Percentiles rank a stretch among this genome's conserved stretches.
phyloP scores from a whole-genome alignment of 2,113 vertebrate genomes.

The Pycnonotus jocosus region DNA sequence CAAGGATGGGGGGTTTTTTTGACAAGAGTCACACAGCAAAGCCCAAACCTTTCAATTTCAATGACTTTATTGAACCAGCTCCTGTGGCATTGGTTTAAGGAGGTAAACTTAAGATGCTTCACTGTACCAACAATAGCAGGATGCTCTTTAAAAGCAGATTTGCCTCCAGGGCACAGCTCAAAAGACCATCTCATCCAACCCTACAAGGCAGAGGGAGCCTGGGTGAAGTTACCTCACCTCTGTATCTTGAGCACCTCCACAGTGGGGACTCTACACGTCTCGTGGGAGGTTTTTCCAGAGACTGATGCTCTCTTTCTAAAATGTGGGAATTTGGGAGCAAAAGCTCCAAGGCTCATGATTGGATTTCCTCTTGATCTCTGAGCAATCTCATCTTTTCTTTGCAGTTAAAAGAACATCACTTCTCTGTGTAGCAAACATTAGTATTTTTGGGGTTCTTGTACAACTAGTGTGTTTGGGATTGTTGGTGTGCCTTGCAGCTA shows the following conservation, averaged over 20 bases:
- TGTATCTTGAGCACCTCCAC: neutral
- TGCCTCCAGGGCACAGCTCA: neutral
- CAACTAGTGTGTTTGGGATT: neutral
- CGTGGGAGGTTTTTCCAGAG: neutral
- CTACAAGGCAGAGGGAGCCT: neutral
- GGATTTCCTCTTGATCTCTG: neutral
- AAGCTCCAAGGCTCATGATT: neutral
- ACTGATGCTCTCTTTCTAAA: neutral
- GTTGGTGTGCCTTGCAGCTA: neutral
- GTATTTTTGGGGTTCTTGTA: neutral
- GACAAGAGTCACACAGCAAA: neutral
- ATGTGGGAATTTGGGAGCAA: neutral
- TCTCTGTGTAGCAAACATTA: neutral
- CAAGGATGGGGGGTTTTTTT: neutral
- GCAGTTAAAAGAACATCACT: neutral
- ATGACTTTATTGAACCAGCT: neutral
- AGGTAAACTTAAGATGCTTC: neutral
- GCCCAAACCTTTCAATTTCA: neutral
- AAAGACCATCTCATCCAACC: neutral
- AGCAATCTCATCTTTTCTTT: neutral
- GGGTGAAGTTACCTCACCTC: neutral
- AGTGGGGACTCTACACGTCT: rapidly evolving
- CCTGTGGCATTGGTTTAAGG: neutral
- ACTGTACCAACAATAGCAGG: neutral
- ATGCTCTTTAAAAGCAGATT: neutral